Conservation (phyloP, 2,888 invertebrate species). For the Clusia tigrina region DNA sequence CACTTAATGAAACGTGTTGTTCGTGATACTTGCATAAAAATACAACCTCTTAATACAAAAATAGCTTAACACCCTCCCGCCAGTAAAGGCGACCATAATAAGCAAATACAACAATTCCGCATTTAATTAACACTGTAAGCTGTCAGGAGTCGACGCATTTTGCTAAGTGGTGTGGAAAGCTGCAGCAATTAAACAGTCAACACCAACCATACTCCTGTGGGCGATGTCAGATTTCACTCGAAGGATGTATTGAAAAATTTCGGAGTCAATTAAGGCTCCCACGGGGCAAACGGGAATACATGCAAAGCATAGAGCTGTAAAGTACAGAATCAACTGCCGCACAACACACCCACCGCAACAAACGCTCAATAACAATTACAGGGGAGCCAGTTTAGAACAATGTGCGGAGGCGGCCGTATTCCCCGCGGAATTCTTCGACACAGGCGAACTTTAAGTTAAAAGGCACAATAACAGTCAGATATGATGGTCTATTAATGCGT, state of each 20-base stretch:
- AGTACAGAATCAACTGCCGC: constrained; percentile 19
- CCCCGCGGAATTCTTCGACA: not conserved
- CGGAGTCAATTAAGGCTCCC: constrained; percentile 24
- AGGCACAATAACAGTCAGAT: constrained; percentile 50
- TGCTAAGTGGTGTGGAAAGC: too few relatives aligned
- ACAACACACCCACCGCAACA: constrained; percentile 43
- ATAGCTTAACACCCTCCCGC: not conserved
- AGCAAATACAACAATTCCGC: not conserved
- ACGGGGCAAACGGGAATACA: not conserved
- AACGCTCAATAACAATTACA: too few relatives aligned
- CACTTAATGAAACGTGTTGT: too few relatives aligned
- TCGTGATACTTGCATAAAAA: too few relatives aligned
- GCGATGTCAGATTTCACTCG: not conserved
- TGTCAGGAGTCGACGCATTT: not conserved
- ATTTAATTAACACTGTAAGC: not conserved
- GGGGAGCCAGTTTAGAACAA: constrained; percentile 33
- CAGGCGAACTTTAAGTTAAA: constrained; percentile 1
- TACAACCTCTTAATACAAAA: too few relatives aligned
- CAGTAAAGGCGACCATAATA: not conserved
- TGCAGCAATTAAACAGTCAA: too few relatives aligned
- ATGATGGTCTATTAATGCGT: constrained; percentile 54
- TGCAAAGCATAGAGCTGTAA: constrained; percentile 38
- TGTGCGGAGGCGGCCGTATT: not conserved
- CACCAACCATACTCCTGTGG: too few relatives aligned
- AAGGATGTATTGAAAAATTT: constrained; percentile 24